Evolutionary conservation across 2,113 vertebrate genomes (phyloP).

Genomic region (zebrafish (Danio rerio)): DNA sequence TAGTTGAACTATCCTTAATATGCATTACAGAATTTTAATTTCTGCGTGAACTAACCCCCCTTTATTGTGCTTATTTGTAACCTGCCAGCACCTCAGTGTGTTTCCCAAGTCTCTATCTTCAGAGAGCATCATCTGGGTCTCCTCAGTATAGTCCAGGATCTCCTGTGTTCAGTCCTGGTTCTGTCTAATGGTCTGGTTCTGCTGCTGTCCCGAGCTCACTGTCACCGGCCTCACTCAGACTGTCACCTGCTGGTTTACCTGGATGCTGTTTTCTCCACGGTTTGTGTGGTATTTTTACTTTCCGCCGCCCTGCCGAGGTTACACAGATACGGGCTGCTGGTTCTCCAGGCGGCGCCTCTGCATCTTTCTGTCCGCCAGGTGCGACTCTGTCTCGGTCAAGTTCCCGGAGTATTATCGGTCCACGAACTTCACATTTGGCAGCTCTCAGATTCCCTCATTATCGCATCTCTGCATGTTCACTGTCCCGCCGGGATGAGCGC

Average conservation of each 20-base stretch:
- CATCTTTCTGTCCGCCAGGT: slow-evolving; percentile 65
- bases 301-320: slow-evolving; percentile 64
- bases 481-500: slow-evolving; percentile 52
- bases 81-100: background rate
- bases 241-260: slow-evolving; percentile 69
- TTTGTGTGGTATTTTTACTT: slow-evolving; percentile 67
- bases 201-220: slow-evolving; percentile 56
- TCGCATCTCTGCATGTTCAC: slow-evolving; percentile 78
- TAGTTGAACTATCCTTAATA: too few species aligned
- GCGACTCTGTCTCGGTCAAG: slow-evolving; percentile 55
- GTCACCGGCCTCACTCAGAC: slow-evolving; percentile 46
- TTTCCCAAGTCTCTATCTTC: background rate
- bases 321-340: slow-evolving; percentile 66
- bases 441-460: slow-evolving; percentile 60
- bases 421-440: slow-evolving; percentile 82
- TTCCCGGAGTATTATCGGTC: slow-evolving; percentile 72
- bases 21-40: too few species aligned
- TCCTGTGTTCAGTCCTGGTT: slow-evolving; percentile 67
- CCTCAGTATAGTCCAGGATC: slow-evolving; percentile 46
- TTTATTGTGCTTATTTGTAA: background rate
- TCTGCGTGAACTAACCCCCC: too few species aligned
- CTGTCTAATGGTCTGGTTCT: slow-evolving; percentile 68
- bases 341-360: slow-evolving; percentile 74
- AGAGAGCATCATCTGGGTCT: background rate
- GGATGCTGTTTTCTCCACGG: slow-evolving; percentile 71